Evolutionary conservation across 2,888 invertebrate species (phyloP).

Genomic region (Hyles lineata): DNA sequence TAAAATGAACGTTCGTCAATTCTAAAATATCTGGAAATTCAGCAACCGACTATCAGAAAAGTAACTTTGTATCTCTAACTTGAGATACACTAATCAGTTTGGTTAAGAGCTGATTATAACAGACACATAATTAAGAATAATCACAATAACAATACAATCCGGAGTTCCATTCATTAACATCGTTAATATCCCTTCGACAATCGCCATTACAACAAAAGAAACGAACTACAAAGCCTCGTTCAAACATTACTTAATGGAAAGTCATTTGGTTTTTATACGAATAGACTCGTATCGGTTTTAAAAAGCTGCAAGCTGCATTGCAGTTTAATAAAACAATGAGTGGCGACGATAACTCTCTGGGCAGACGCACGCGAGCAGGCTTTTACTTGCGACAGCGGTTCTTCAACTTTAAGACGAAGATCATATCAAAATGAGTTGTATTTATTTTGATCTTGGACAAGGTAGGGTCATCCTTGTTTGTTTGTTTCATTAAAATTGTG

Average conservation of each 20-base stretch:
- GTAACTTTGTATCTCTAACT: no score
- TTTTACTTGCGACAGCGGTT: not conserved
- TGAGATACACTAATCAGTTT: no score
- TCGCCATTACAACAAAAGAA: not conserved
- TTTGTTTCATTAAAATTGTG: no score
- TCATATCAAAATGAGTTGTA: not conserved
- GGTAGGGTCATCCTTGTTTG: not conserved
- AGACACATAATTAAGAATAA: not conserved
- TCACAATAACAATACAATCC: not conserved
- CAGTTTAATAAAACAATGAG: conserved; percentile 16
- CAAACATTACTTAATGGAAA: conserved; percentile 20
- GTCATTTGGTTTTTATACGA: conserved; percentile 9
- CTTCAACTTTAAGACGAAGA: not conserved
- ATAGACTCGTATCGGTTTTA: conserved; percentile 6
- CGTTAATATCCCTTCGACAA: not conserved
- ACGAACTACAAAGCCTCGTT: conserved; percentile 7
- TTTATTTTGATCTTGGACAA: not conserved
- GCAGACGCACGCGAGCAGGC: not conserved
- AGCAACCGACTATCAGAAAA: no score
- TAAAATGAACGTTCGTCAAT: no score
- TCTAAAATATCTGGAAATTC: no score
- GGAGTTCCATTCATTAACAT: not conserved
- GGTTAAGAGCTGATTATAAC: no score
- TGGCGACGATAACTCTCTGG: not conserved
- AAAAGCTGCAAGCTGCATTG: conserved; percentile 18